Base-by-base conservation (phyloP, 1,140 invertebrate genomes). In the Drosophila fuyamai region DNA sequence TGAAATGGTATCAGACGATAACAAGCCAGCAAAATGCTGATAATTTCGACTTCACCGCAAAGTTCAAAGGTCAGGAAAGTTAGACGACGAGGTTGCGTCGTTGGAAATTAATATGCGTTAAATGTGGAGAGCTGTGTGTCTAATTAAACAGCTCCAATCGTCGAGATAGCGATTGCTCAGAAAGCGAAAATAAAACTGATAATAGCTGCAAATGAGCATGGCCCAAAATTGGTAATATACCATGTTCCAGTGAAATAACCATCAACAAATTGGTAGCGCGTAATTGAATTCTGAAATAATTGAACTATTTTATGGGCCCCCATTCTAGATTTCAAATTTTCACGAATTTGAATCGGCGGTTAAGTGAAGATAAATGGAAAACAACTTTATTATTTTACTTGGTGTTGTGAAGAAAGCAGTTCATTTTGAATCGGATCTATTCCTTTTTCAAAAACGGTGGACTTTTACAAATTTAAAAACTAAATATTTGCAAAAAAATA, bases 71-170 rank as follows among this genome's bases (percentile, higher is more conserved):
- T 76, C 53, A 36, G 46, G 4, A n/a, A 50, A 50, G 47, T 23
- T 18, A 44, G 32, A 48, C 23, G 14, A 5, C 35, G 36, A 59
- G 58, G 59, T 71, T 79, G 75, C 55, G 71, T 65, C 68, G 58
- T 73, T 80, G 66, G 56, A 73, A 84, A 73, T 83, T 68, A 84
- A 84, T 85, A 77, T 80, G 81, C 77, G 58, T 81, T 80, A 72
- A 84, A 79, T 77, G 38, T 44, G 61, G 9, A 68, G 47, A 32
- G 65, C 47, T 68, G 61, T 54, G 66, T 54, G 65, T 68, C 61
- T 68, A 68, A 66, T 66, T 68, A 68, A 66, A 66, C 61, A 54
- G 38, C 18, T 13, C 38, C 16, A 44, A 14, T 54, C 13, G 12
- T 14, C 5, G 18, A 53, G 47, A 66, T 66, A 53, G 61, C 36